These are phyloP conservation scores for Pseudopleuronectes americanus DNA, from an alignment of 2,797 vertebrate genomes.

Conservation along the genomic window DNA sequence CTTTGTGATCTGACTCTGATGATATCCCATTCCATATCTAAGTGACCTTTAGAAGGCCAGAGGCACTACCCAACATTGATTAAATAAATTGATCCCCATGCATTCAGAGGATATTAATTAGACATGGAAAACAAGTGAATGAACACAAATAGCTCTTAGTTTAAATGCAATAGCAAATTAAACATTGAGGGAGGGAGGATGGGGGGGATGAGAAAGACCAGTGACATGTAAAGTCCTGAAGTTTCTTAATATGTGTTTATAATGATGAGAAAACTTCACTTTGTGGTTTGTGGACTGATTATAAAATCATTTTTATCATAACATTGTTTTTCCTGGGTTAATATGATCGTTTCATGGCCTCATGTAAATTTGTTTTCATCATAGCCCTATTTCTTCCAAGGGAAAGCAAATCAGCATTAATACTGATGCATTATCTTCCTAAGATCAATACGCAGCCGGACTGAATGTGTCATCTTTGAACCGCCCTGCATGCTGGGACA, in stretches of 20 bases:
- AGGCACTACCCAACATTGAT: constrained; percentile 84
- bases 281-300: not conserved
- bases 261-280: constrained; percentile 12
- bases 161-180: constrained; percentile 79
- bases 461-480: constrained; percentile 72
- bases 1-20: constrained; percentile 77
- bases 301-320: constrained; percentile 10
- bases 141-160: constrained; percentile 83
- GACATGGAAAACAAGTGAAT: constrained; percentile 84
- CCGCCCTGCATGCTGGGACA: constrained; percentile 59
- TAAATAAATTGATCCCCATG: constrained; percentile 85
- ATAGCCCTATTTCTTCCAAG: constrained; percentile 31
- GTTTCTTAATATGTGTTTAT: constrained; percentile 24
- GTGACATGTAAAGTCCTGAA: constrained; percentile 29
- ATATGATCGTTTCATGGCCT: constrained; percentile 11
- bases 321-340: constrained; percentile 1
- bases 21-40: constrained; percentile 83
- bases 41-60: constrained; percentile 85
- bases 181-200: constrained; percentile 31
- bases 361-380: not conserved
- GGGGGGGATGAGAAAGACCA: constrained; percentile 41
- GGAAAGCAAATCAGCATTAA: constrained; percentile 53
- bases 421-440: constrained; percentile 21
- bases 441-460: constrained; percentile 72
- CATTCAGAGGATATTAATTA: constrained; percentile 87